Percentiles rank a stretch among this genome's conserved stretches.
These are phyloP conservation scores for Nemotelus nigrinus DNA, from an alignment of 2,888 invertebrate genomes.

Conservation along the genomic window DNA sequence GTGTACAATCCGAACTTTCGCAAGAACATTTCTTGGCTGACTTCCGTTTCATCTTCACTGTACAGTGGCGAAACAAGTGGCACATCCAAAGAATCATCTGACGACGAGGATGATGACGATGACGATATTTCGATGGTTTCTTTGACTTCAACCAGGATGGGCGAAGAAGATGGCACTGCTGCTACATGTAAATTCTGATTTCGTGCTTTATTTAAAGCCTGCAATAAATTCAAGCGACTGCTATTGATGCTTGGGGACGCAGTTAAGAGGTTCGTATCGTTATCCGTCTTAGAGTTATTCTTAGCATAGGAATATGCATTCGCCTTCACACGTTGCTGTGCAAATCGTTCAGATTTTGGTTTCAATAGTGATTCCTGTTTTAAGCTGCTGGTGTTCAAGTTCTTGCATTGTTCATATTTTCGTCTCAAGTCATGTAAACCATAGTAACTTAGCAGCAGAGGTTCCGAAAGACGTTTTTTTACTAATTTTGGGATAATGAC, in stretches of 20 bases:
- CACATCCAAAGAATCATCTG: constrained; percentile 56
- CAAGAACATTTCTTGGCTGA: constrained; percentile 61
- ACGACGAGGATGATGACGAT: constrained; percentile 50
- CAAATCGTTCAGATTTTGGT: constrained; percentile 52
- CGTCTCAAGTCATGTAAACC: constrained; percentile 20
- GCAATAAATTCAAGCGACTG: constrained; percentile 60
- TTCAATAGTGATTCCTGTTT: constrained; percentile 53
- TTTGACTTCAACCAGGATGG: constrained; percentile 20
- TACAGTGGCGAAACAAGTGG: constrained; percentile 34
- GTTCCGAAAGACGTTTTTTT: constrained; percentile 56
- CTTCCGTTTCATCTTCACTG: constrained; percentile 52
- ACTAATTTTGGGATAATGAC: constrained; percentile 57
- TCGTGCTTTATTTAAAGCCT: constrained; percentile 61
- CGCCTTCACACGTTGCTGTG: constrained; percentile 1
- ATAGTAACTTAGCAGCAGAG: constrained; percentile 58
- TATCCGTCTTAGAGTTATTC: neutral
- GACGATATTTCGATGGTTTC: constrained; percentile 41
- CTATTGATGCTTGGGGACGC: constrained; percentile 56
- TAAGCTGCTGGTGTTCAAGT: neutral
- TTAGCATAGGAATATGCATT: neutral
- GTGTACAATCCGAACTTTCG: constrained; percentile 60
- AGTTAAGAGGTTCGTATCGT: constrained; percentile 23
- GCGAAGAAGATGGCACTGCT: constrained; percentile 34
- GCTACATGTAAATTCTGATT: constrained; percentile 47
- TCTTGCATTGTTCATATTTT: constrained; percentile 2